phyloP scores from a whole-genome alignment of 2,888 invertebrate species.

The Drosophila atroscutellata region DNA sequence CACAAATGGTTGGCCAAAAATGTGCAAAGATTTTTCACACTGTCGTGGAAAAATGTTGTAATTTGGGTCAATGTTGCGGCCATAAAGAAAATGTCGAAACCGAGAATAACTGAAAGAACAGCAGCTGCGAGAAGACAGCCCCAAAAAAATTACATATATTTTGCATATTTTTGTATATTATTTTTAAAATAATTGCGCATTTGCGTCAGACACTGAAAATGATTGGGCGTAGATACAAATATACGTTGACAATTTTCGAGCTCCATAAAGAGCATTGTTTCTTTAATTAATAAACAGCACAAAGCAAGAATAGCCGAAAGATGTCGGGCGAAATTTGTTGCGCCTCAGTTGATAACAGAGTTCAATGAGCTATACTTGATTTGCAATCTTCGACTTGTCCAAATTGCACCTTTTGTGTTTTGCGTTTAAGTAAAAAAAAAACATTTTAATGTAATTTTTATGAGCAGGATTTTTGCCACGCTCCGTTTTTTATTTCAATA shows the following conservation, averaged over 20 bases:
- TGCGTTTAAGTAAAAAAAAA: slow-evolving; percentile 27
- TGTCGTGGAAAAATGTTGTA: slow-evolving; percentile 41
- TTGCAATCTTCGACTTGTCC: slow-evolving; percentile 2
- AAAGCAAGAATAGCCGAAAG: slow-evolving; percentile 6
- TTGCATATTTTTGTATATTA: slow-evolving; percentile 35
- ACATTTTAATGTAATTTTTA: slow-evolving; percentile 46
- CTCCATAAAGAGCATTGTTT: slow-evolving; percentile 21
- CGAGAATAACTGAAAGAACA: slow-evolving; percentile 56
- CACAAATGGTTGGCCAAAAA: slow-evolving; percentile 25
- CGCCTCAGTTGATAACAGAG: slow-evolving; percentile 35
- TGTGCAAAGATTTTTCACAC: slow-evolving; percentile 35
- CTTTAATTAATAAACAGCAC: slow-evolving; percentile 25
- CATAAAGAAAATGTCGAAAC: slow-evolving; percentile 46
- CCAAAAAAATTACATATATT: background rate
- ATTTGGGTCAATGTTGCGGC: slow-evolving; percentile 68
- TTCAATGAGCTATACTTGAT: slow-evolving; percentile 54
- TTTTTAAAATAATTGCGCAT: slow-evolving; percentile 65
- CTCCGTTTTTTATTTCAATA: slow-evolving; percentile 78
- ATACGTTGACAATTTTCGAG: slow-evolving; percentile 37
- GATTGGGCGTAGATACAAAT: slow-evolving; percentile 52
- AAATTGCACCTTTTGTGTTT: background rate
- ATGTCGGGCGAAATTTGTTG: slow-evolving; percentile 2
- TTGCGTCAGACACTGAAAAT: slow-evolving; percentile 57
- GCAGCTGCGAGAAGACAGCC: slow-evolving; percentile 47
- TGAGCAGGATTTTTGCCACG: slow-evolving; percentile 63